Evolutionary conservation across 2,113 vertebrate genomes (phyloP), one percentile per base, ranked within the genome.

Genomic region (Coturnix japonica): DNA sequence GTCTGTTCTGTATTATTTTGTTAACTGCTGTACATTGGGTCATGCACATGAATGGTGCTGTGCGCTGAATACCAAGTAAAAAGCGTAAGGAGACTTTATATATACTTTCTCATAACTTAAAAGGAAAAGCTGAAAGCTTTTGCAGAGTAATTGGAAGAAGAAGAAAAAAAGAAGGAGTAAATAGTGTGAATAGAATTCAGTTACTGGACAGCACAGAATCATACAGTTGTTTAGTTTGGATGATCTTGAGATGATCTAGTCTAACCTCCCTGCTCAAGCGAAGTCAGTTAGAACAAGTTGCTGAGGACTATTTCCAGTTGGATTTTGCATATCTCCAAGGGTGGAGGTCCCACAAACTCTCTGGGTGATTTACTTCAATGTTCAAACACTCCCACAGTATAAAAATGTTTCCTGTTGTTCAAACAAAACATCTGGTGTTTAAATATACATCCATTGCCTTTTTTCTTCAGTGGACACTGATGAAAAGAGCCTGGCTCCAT

Each of bases 161-260:
- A 46, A 46, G 9, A 91, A 23, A 74, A 53, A 46, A 15, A 13
- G 65, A 64, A 75, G 79, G 22, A 81, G 54, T 4, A 5, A 10
- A 11, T 70, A 63, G 5, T 73, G 33, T 78, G 43, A 86, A 47
- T 66, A 63, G 85, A 91, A 63, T 28, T 33, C 2, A 83, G 51
- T 66, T 94, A 82, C 59, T 73, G 75, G 71, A 91, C 91, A 95
- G n/a, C 76, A 82, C 18, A 75, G 66, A 72, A 76, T 69, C n/a
- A 51, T 30, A 91, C 51, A 53, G 74, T 35, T 10, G 30, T 66
- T 90, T 37, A 22, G 31, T 13, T 33, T 87, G 60, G 65, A 93
- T 78, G 16, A 19, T 74, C 33, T 60, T 39, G 69, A 86, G 69
- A 61, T 74, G 69, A 91, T 59, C 80, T 81, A 46, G 61, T 83